These are phyloP conservation scores for Paramisgurnus dabryanus DNA, from an alignment of 2,113 vertebrate species.

Conservation along the genomic window DNA sequence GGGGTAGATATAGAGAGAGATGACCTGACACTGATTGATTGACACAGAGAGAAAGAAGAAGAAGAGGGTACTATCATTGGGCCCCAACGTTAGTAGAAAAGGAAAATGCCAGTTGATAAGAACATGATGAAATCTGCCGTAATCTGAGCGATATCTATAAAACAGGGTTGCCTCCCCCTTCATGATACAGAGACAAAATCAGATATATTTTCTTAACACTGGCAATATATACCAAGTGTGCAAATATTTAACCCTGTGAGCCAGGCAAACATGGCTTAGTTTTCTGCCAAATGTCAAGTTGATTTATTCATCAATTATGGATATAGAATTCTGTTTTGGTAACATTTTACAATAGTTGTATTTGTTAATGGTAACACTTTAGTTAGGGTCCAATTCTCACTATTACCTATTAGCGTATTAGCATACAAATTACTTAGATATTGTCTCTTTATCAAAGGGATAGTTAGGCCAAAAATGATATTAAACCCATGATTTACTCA, in stretches of 20 bases:
- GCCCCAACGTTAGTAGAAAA: slow-evolving; percentile 16
- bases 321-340: too few relatives aligned
- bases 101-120: slow-evolving; percentile 38
- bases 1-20: background rate
- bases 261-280: background rate
- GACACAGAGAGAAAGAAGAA: slow-evolving; percentile 5
- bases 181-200: background rate
- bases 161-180: slow-evolving; percentile 10
- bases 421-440: too few relatives aligned
- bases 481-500: too few relatives aligned
- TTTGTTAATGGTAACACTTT: too few relatives aligned
- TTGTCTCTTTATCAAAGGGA: too few relatives aligned
- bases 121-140: slow-evolving; percentile 36
- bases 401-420: too few relatives aligned
- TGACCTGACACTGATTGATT: slow-evolving; percentile 10
- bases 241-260: slow-evolving; percentile 1
- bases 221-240: background rate
- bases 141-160: slow-evolving; percentile 16
- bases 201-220: background rate
- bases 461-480: too few relatives aligned
- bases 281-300: background rate
- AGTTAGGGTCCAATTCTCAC: too few relatives aligned
- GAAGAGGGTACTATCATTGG: background rate
- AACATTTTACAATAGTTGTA: too few relatives aligned
- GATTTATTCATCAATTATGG: too few relatives aligned